Evolutionary conservation across 2,888 invertebrate genomes (phyloP).

Genomic region (Abrostola tripartita): DNA sequence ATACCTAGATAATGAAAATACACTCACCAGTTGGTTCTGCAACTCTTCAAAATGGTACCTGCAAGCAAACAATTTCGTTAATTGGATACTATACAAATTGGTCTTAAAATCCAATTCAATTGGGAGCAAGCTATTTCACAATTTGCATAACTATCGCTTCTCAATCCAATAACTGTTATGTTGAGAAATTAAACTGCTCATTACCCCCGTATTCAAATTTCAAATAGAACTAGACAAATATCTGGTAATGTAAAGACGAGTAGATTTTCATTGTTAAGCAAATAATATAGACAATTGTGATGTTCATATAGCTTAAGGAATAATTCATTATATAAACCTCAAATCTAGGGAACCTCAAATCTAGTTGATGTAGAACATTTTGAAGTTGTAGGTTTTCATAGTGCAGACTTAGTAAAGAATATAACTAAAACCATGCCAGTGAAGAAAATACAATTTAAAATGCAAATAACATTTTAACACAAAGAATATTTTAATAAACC

Average conservation of each 20-base stretch:
- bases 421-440: neutral
- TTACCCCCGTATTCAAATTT: no score
- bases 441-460: no score
- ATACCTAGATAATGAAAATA: neutral
- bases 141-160: slow-evolving; percentile 5
- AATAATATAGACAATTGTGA: no score
- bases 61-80: slow-evolving; percentile 31
- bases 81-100: slow-evolving; percentile 12
- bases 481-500: neutral
- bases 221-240: no score
- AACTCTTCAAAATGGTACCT: slow-evolving; percentile 38
- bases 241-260: no score
- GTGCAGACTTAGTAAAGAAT: neutral
- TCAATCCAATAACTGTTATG: neutral
- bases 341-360: no score
- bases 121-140: neutral
- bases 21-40: slow-evolving; percentile 42
- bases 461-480: no score
- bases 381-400: no score
- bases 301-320: no score
- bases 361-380: no score
- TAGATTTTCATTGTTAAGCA: no score
- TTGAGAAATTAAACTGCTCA: neutral
- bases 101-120: neutral
- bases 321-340: no score